These are phyloP conservation scores for Drosophila heteroneura DNA, from an alignment of 2,888 invertebrate genomes.

Conservation along the genomic window DNA sequence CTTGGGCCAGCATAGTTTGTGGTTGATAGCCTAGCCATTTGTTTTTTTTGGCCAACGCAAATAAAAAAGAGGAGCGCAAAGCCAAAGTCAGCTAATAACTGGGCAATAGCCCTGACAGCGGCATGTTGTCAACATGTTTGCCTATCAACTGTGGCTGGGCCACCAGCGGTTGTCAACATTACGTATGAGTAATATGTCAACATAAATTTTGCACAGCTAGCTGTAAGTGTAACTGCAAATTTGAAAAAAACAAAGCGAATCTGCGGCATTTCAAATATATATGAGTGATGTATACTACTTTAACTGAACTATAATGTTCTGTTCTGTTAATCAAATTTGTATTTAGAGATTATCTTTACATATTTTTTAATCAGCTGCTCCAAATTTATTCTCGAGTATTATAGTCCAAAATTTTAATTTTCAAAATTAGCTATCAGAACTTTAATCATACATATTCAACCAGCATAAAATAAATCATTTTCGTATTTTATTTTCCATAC, in stretches of 20 bases:
- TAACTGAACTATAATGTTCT: not conserved
- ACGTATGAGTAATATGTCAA: slow-evolving; percentile 59
- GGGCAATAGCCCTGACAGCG: slow-evolving; percentile 44
- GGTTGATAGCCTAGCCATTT: slow-evolving; percentile 75
- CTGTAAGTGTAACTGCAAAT: slow-evolving; percentile 26
- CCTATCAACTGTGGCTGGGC: slow-evolving; percentile 37
- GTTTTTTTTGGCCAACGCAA: slow-evolving; percentile 57
- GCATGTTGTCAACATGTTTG: slow-evolving; percentile 57
- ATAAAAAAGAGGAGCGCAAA: slow-evolving; percentile 19
- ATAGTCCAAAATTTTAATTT: not conserved
- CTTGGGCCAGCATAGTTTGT: slow-evolving; percentile 68
- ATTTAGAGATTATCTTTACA: not conserved
- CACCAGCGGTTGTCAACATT: slow-evolving; percentile 21
- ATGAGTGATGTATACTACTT: not conserved
- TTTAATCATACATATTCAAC: no score
- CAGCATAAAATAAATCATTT: no score
- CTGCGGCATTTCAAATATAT: not conserved
- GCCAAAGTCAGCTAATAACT: slow-evolving; percentile 69
- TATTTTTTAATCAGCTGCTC: not conserved
- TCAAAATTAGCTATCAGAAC: no score
- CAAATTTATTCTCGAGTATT: not conserved
- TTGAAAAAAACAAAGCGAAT: slow-evolving; percentile 5
- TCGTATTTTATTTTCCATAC: not conserved
- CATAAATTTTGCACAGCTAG: slow-evolving; percentile 12
- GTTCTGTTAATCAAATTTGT: not conserved